phyloP scores from a whole-genome alignment of 2,888 invertebrate genomes.

The Stramonita haemastoma region DNA sequence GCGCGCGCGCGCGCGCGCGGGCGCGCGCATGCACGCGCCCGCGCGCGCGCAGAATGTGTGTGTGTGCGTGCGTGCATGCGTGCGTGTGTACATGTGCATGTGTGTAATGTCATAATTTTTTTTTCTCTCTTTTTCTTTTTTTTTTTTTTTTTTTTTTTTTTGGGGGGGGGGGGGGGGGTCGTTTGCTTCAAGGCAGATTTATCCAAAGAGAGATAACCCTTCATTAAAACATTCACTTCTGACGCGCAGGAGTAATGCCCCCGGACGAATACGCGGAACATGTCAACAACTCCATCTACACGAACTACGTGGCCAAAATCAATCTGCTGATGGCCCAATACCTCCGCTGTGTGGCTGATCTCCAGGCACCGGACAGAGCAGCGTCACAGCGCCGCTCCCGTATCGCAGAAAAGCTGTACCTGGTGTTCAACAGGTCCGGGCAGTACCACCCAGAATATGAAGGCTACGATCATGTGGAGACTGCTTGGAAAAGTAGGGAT shows the following conservation, averaged over 20 bases:
- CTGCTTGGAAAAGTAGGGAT: slow-evolving; percentile 23
- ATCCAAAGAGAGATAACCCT: neutral
- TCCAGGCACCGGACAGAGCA: neutral
- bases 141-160: too few species aligned
- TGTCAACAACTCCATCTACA: slow-evolving; percentile 55
- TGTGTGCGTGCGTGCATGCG: too few species aligned
- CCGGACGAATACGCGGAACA: slow-evolving; percentile 57
- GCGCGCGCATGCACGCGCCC: too few species aligned
- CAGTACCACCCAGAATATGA: slow-evolving; percentile 75
- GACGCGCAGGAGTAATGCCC: slow-evolving; percentile 62
- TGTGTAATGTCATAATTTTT: too few species aligned
- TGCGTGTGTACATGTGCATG: too few species aligned
- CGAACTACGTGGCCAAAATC: slow-evolving; percentile 50
- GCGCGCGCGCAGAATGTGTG: too few species aligned
- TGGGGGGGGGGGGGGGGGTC: too few species aligned
- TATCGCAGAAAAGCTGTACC: slow-evolving; percentile 41
- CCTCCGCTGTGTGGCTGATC: slow-evolving; percentile 46
- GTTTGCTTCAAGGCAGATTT: too few species aligned
- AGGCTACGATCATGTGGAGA: slow-evolving; percentile 58
- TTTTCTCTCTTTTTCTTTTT: too few species aligned
- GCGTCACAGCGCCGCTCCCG: slow-evolving; percentile 1
- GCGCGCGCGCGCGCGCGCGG: too few species aligned
- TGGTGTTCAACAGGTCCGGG: slow-evolving; percentile 62
- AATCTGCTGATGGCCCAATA: slow-evolving; percentile 48
- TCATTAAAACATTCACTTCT: neutral